Conservation (phyloP, 2,113 vertebrate genomes). For the Crotalus viridis region DNA sequence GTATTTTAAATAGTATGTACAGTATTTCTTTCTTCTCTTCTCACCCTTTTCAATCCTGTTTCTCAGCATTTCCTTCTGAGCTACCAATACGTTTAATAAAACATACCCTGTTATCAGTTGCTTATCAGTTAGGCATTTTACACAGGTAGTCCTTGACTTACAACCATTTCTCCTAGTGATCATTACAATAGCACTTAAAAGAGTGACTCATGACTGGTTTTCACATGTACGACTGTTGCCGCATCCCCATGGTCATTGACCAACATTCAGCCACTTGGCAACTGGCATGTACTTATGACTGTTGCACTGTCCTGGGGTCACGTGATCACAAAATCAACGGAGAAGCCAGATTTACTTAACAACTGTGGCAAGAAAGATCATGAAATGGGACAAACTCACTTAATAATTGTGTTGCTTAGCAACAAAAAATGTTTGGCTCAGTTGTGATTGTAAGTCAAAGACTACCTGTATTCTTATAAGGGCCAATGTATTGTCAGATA, state of each 20-base stretch:
- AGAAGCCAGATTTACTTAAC: neutral
- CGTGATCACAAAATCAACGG: neutral
- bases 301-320: neutral
- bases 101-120: constrained; percentile 51
- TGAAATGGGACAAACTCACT: neutral
- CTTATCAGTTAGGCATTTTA: constrained; percentile 58
- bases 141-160: neutral
- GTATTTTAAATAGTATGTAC: constrained; percentile 42
- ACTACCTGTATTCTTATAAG: constrained; percentile 50
- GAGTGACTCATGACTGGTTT: neutral
- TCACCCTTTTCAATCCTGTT: constrained; percentile 50
- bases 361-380: neutral
- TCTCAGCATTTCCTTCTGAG: constrained; percentile 11
- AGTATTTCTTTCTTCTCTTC: constrained; percentile 21
- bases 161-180: neutral
- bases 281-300: neutral
- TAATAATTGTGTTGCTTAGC: neutral
- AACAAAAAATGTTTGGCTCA: neutral
- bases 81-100: constrained; percentile 57
- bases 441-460: neutral
- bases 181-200: neutral
- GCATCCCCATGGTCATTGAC: neutral
- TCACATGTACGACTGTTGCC: neutral
- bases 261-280: neutral
- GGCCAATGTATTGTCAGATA: constrained; percentile 43